A percentile compares a stretch with the other conserved stretches of the same genome.
Conservation (phyloP, 1,140 invertebrate genomes). For the Lordiphosa stackelbergi region DNA sequence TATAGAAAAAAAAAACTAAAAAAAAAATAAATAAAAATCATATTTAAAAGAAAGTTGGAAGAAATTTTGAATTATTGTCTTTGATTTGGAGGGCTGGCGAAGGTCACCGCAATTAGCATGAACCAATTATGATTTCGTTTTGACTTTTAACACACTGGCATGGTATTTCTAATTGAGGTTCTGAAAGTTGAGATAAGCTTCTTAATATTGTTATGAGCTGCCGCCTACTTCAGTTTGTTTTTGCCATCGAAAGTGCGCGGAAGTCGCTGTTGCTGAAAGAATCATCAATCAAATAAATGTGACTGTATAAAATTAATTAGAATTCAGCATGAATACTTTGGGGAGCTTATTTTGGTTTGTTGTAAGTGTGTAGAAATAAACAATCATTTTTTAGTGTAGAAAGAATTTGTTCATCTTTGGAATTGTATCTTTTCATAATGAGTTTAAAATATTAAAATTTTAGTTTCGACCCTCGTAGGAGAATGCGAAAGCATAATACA, state of each 20-base stretch:
- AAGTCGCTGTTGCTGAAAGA: slow-evolving; percentile 25
- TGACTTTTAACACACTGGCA: slow-evolving; percentile 13
- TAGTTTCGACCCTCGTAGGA: no score
- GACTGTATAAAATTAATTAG: slow-evolving; percentile 24
- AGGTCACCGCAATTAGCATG: slow-evolving; percentile 50
- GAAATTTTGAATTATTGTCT: slow-evolving; percentile 6
- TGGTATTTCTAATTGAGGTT: slow-evolving; percentile 45
- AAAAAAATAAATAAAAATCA: slow-evolving; percentile 65
- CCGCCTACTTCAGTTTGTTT: slow-evolving; percentile 41
- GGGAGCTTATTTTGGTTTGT: slow-evolving; percentile 35
- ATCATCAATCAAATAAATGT: slow-evolving; percentile 20
- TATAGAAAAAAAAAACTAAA: slow-evolving; percentile 64
- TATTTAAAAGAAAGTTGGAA: slow-evolving; percentile 51
- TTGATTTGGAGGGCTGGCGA: slow-evolving; percentile 1
- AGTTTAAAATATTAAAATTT: no score
- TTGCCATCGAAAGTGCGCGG: slow-evolving; percentile 41
- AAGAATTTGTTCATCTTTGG: neutral
- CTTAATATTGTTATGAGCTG: slow-evolving; percentile 24
- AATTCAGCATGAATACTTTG: slow-evolving; percentile 52
- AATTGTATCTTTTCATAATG: no score
- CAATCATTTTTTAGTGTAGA: neutral
- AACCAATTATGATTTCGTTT: slow-evolving; percentile 33
- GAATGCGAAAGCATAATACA: no score
- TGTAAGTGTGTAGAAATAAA: slow-evolving; percentile 47
- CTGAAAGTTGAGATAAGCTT: slow-evolving; percentile 12